phyloP scores from a whole-genome alignment of 37 sponge, comb jelly and placozoan species.

The Diacarnus erythraeanus region DNA sequence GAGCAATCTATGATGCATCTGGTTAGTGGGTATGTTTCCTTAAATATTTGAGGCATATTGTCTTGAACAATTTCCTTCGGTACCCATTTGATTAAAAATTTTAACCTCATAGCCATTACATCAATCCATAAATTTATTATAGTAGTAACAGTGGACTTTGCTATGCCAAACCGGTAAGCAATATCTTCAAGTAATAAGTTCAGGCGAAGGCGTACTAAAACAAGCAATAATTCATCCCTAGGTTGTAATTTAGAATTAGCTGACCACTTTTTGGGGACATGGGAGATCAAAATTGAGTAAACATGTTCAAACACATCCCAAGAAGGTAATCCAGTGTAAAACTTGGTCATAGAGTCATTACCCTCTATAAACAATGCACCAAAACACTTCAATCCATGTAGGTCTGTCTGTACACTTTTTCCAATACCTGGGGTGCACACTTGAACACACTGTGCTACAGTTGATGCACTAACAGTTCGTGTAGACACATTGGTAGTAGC shows the following conservation, averaged over 20 bases:
- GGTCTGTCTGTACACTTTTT: not conserved
- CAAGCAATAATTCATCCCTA: not conserved
- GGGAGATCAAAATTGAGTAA: not conserved
- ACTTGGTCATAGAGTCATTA: not conserved
- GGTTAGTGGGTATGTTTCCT: constrained; percentile 2
- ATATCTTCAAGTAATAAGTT: not conserved
- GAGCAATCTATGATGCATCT: no score
- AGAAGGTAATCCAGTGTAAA: not conserved
- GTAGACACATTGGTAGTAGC: no score
- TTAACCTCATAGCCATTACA: constrained; percentile 14
- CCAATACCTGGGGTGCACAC: not conserved
- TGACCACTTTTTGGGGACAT: no score
- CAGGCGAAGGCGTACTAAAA: not conserved
- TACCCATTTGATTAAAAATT: constrained; percentile 44
- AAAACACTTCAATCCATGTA: not conserved
- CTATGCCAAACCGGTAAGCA: not conserved
- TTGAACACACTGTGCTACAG: not conserved
- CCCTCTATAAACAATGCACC: not conserved
- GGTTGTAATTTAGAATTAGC: not conserved
- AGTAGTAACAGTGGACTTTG: constrained; percentile 4
- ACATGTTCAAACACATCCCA: constrained; percentile 10
- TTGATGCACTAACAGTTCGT: no score
- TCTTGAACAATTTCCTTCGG: not conserved
- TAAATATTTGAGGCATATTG: constrained; percentile 34
- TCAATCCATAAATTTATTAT: not conserved